phyloP scores from a whole-genome alignment of 2,888 invertebrate genomes.

The Eupeodes luniger region DNA sequence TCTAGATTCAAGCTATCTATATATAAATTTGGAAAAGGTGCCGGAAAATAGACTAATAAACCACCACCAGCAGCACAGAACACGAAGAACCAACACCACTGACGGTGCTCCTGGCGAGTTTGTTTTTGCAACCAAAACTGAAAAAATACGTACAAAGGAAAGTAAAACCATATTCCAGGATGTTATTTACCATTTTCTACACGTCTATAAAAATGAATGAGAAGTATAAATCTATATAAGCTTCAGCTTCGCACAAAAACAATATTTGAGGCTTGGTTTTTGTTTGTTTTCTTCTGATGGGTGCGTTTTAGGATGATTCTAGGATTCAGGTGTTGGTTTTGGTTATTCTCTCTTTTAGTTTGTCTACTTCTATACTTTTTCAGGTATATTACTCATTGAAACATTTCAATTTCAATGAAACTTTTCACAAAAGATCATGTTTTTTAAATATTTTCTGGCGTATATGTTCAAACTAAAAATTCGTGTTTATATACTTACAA shows the following conservation, averaged over 20 bases:
- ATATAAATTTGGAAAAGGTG: conserved; percentile 48
- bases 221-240: neutral
- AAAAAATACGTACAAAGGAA: neutral
- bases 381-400: neutral
- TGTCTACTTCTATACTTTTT: too few relatives aligned
- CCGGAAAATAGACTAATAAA: conserved; percentile 58
- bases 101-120: neutral
- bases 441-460: neutral
- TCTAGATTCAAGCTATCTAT: conserved; percentile 24
- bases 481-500: neutral
- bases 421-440: conserved; percentile 11
- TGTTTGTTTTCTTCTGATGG: neutral
- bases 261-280: conserved; percentile 5
- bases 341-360: neutral
- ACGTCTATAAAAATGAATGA: conserved; percentile 43
- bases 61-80: neutral
- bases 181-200: conserved; percentile 50
- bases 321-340: neutral
- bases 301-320: neutral
- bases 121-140: conserved; percentile 12
- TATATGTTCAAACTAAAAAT: neutral
- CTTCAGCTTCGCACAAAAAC: neutral
- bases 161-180: conserved; percentile 49
- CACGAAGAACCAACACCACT: neutral
- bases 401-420: conserved; percentile 16